A percentile compares a stretch with the other conserved stretches of the same genome.
phyloP scores from a whole-genome alignment of 1,140 invertebrate genomes.

The Streblospio benedicti region DNA sequence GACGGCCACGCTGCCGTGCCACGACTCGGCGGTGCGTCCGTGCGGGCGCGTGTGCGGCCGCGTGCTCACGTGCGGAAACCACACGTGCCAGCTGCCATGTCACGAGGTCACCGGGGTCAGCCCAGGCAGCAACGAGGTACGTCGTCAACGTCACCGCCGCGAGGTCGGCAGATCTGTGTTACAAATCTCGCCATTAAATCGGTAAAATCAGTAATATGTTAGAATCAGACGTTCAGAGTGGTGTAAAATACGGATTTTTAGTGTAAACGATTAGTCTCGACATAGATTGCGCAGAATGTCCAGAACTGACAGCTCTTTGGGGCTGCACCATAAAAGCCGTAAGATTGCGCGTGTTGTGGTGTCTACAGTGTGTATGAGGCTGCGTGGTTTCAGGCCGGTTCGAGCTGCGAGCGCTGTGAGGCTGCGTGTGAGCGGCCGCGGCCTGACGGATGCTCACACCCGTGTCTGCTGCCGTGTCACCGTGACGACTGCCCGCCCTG shows the following conservation, averaged over 20 bases:
- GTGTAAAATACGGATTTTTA: too few relatives aligned
- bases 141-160: too few relatives aligned
- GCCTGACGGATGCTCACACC: constrained; percentile 68
- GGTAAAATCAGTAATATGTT: background rate
- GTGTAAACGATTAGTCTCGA: too few relatives aligned
- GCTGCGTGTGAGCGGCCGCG: constrained; percentile 59
- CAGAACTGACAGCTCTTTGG: background rate
- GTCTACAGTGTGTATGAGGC: too few relatives aligned
- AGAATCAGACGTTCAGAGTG: background rate
- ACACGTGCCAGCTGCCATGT: constrained; percentile 64
- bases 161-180: background rate
- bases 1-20: constrained; percentile 64
- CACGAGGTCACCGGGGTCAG: constrained; percentile 56
- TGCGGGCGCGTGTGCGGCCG: constrained; percentile 67
- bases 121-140: too few relatives aligned
- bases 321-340: too few relatives aligned
- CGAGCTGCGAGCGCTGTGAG: constrained; percentile 65
- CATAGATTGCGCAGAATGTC: background rate
- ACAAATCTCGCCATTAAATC: background rate
- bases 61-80: constrained; percentile 65
- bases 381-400: constrained; percentile 46
- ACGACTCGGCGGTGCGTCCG: constrained; percentile 58
- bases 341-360: too few relatives aligned
- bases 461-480: constrained; percentile 68
- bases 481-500: constrained; percentile 55